Base-by-base conservation (phyloP, 2,797 vertebrate species). In the Sebastes cheni region DNA sequence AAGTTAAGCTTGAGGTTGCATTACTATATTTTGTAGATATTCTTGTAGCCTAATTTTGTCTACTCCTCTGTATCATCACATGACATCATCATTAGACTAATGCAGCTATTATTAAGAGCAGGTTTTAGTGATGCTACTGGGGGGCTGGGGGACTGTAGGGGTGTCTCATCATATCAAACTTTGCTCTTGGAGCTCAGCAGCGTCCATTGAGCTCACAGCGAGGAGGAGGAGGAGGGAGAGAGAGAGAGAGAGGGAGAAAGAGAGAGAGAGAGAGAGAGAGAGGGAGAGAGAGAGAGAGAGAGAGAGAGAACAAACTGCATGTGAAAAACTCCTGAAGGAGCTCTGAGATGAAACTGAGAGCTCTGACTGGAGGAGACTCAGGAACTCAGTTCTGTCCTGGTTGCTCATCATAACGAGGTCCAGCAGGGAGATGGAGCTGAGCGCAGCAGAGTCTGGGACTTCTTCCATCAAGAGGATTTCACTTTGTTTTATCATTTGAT, bases 131-230 rank as follows among this genome's bases (percentile, higher is more conserved):
- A 30, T n/a, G 67, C 27, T 29, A 25, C 64, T 23, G 13, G 52
- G 16, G n/a, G n/a, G 11, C 55, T 36, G 67, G 3, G 2, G 50
- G 18, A 50, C 18, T 50, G 18, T 50, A 50, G 16, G 46, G 46
- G 16, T 23, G 71, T 67, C 74, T 82, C 54, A 27, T 71, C 14
- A 22, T 23, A 72, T 74, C 72, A 84, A 70, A 72, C 20, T 52
- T 72, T 20, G 36, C 34, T 2, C 1, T 50, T 50, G 5, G 36
- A 39, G 61, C 73, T 23, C 42, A 11, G 11, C 30, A 8, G 46
- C 18, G 3, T 66, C 72, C 27, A 29, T 1, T 39, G 52, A 54
- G 54, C 23, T 29, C 80, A 46, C 77, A 29, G 76, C 84, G 74
- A 60, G 0, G 23, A 11, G 62, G 46, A 20, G 16, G 8, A 54